Base-by-base conservation (phyloP, 2,113 vertebrate genomes). In the Deroptyus accipitrinus region DNA sequence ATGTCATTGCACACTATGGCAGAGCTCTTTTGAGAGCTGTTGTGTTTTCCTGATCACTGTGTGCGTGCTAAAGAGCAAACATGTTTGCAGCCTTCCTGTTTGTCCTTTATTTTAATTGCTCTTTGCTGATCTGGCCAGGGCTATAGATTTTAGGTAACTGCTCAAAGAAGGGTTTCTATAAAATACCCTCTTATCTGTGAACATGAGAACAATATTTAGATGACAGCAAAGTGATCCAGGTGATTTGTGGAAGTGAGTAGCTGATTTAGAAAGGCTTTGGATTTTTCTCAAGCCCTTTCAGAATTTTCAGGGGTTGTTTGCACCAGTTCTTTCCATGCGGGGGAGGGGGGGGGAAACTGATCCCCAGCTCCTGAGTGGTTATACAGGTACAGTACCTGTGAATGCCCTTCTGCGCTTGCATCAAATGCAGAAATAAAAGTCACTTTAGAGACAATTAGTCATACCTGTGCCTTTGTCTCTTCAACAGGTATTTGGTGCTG, bases 1-100 rank as follows among this genome's bases (percentile, higher is more conserved):
- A 33, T 20, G 20, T 35, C 0, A 0, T 59, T 90, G 59, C 23
- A 20, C 4, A 0, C 20, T 81, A 2, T 19, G 22, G 23, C 24
- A 63, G 72, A 74, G 44, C 59, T 83, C 27, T 87, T 35, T 30
- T 46, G 27, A 69, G 67, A 69, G 46, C 49, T 41, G 31, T 54
- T 93, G 67, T 78, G 14, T 74, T 5, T 30, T 76, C 31, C 54
- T 46, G 33, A 17, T 57, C 20, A 10, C 27, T 30, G 7, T 59
- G 14, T 25, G 23, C 35, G 13, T 19, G 59, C 64, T 78, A 20
- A 49, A 2, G 2, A 83, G 73, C 33, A 74, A 66, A 66, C 11
- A 4, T 9, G 24, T 54, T 80, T 68, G 35, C 17, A 91, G 39
- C 9, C 30, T 61, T 81, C 20, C 39, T 2, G 1, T 82, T 87